Evolutionary conservation across 2,113 vertebrate genomes (phyloP), one percentile per base, ranked within the genome.

Genomic region (Corydoras sp.): DNA sequence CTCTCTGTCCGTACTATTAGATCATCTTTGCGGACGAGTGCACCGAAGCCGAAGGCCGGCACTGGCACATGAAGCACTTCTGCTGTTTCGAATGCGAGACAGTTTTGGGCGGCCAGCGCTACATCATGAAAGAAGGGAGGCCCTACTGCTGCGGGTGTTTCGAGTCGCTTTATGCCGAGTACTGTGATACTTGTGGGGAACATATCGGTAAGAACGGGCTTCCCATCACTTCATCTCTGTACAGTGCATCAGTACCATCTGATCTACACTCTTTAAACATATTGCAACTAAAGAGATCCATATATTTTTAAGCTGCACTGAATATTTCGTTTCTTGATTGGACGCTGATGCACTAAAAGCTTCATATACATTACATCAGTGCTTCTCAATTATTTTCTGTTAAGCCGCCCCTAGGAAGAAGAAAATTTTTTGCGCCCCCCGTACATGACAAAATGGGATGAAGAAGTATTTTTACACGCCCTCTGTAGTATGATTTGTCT

Each of bases 61-160:
- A 99, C 86, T 99, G 97, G 97, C 97, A 99, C 87, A 99, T 98
- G 96, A 96, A 97, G 84, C 97, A 99, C 81, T 99, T 99, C 80
- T 98, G 97, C 88, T 99, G 97, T 85, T 98, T 96, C 0, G 97
- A 99, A 84, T 99, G 97, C 0, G 95, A 98, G 89, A 94, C 93
- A 0, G 93, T 94, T 65, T 88, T 99, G 76, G 97, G 97, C 0
- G 97, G 97, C 10, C 97, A 98, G 88, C 91, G 97, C 63, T 99
- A 99, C 88, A 98, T 99, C 88, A 99, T 99, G 97, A 98, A 98
- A 88, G 97, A 99, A 1, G 95, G 96, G 8, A 85, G 95, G 9
- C 96, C 97, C 11, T 99, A 98, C 87, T 99, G 97, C 83, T 99
- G 97, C 87, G 89, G 88, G 87, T 99, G 97, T 86, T 99, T 99